Conservation (phyloP, 2,888 invertebrate genomes). For the Amaurobius ferox region DNA sequence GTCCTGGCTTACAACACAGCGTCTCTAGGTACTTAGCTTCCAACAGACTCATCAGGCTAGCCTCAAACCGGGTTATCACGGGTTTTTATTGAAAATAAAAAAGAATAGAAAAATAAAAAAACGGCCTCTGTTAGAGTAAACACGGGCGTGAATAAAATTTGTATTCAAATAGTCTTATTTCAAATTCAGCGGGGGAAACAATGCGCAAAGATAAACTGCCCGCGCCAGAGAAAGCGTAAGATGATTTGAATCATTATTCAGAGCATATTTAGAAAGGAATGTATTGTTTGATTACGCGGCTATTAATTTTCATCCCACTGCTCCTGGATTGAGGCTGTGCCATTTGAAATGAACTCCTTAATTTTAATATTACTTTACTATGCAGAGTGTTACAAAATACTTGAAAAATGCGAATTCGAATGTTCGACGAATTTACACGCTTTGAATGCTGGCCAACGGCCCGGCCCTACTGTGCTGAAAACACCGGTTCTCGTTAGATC, state of each 20-base stretch:
- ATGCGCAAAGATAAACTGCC: background rate
- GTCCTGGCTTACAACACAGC: background rate
- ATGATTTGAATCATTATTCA: background rate
- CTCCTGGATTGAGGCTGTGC: background rate
- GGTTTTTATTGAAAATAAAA: background rate
- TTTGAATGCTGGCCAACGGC: no score
- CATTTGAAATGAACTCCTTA: no score
- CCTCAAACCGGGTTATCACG: background rate
- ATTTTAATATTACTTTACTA: no score
- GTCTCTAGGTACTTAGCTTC: background rate
- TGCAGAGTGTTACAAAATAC: no score
- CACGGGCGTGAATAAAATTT: constrained; percentile 20
- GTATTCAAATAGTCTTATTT: constrained; percentile 24
- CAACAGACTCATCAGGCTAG: background rate
- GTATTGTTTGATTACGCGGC: background rate
- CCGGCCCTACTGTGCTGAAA: no score
- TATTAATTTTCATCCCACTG: background rate
- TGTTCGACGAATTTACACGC: no score
- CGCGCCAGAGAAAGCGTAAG: background rate
- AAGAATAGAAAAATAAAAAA: background rate
- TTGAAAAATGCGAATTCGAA: no score
- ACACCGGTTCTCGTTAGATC: no score
- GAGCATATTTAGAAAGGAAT: background rate
- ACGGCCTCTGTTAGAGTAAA: background rate
- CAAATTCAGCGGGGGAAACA: background rate